phyloP scores from a whole-genome alignment of 2,797 vertebrate genomes.

The Spizella passerina region DNA sequence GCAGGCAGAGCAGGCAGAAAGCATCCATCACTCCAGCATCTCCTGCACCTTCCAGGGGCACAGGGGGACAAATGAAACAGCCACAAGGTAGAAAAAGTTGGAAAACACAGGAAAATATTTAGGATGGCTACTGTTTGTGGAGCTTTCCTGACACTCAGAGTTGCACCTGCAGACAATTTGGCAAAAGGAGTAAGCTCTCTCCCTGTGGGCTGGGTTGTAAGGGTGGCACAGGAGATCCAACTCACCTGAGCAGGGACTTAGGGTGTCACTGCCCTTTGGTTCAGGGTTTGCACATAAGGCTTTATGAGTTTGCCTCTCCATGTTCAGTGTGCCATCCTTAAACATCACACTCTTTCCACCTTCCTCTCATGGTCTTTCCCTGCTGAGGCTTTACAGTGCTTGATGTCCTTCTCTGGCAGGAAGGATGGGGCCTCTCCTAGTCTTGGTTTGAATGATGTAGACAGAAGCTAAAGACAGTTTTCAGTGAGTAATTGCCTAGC shows the following conservation, averaged over 20 bases:
- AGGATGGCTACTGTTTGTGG: neutral
- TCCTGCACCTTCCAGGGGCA: neutral
- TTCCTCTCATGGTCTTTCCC: neutral
- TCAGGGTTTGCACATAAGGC: neutral
- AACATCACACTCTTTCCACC: neutral
- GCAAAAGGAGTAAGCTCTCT: neutral
- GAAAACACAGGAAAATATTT: neutral
- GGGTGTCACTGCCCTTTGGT: neutral
- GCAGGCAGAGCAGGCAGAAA: neutral
- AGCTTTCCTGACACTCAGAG: neutral
- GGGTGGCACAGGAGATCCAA: fast-evolving
- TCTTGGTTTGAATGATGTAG: neutral
- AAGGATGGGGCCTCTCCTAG: neutral
- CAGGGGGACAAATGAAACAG: neutral
- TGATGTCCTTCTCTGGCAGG: neutral
- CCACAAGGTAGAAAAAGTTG: neutral
- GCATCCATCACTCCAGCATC: neutral
- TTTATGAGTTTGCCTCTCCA: neutral
- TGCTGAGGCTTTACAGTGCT: neutral
- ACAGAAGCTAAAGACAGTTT: neutral
- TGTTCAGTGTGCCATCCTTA: neutral
- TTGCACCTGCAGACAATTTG: neutral
- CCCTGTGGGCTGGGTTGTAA: neutral
- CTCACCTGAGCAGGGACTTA: fast-evolving
- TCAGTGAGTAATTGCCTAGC: neutral